These are phyloP conservation scores for Gobio gobio DNA, from an alignment of 2,113 vertebrate species.

Conservation along the genomic window DNA sequence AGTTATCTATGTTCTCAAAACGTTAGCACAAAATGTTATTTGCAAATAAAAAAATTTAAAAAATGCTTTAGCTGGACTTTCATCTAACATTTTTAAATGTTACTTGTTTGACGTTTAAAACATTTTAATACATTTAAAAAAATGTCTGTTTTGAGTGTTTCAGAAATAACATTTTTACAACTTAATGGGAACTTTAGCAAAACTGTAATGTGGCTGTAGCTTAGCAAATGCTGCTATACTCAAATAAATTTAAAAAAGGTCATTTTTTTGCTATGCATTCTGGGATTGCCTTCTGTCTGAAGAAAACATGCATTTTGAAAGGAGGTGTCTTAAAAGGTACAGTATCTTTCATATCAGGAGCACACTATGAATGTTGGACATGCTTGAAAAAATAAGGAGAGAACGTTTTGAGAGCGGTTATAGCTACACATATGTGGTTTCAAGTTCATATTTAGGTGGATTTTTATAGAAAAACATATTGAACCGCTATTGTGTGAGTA, in stretches of 20 bases:
- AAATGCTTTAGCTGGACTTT: too few relatives aligned
- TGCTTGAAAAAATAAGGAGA: not conserved
- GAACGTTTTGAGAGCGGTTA: not conserved
- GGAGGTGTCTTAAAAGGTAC: not conserved
- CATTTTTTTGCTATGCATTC: not conserved
- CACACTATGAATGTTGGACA: not conserved
- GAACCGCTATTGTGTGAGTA: not conserved
- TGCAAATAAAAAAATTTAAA: too few relatives aligned
- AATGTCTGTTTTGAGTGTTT: too few relatives aligned
- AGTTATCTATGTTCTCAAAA: too few relatives aligned
- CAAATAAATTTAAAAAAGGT: not conserved
- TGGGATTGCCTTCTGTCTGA: not conserved
- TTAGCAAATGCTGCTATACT: not conserved
- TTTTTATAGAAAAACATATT: not conserved
- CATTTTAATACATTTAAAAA: too few relatives aligned
- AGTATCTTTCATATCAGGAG: not conserved
- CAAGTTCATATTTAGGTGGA: not conserved
- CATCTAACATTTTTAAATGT: too few relatives aligned
- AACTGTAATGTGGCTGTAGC: not conserved
- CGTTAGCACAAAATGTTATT: too few relatives aligned
- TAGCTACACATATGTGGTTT: not conserved
- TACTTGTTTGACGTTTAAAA: too few relatives aligned
- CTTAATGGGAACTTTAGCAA: too few relatives aligned
- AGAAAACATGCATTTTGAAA: not conserved
- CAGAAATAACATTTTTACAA: too few relatives aligned